Base-by-base conservation (phyloP, 2,113 vertebrate genomes). In the Ophiodon elongatus region DNA sequence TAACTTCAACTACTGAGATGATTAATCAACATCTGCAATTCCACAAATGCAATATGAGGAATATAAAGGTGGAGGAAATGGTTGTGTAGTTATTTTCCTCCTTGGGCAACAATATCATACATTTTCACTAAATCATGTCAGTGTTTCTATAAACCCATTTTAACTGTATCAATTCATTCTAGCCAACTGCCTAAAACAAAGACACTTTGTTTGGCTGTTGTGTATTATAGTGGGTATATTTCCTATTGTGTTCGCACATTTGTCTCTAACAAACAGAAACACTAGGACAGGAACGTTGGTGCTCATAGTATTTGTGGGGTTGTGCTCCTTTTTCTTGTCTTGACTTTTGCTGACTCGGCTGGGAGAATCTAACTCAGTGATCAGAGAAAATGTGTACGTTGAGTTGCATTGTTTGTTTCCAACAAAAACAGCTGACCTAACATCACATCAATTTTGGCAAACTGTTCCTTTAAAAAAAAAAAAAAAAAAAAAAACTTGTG, bases 211-310 rank as follows among this genome's bases (percentile, higher is more conserved):
- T 69, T 33, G 56, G 19, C 15, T 63, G 45, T 17, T 17, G 31
- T 35, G 39, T 39, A 43, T 52, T 56, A 31, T 27, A 17, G 69
- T 67, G 65, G n/a, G 25, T 68, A 64, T 37, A 76, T 72, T 75
- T 23, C 78, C 27, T 66, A 33, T 65, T 54, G 62, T 4, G n/a
- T 56, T 52, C 41, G 29, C 69, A 85, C 37, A 69, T 85, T 84
- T 73, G 65, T 82, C 77, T 73, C 27, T 0, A n/a, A 15, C 9
- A 62, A 70, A 27, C 56, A 80, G 56, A 83, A 67, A 77, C 81
- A 79, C 71, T 81, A 62, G 57, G 65, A 66, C 77, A 74, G 75
- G 21, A 27, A 23, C 10, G 54, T 78, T 77, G 70, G 73, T 27
- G 2, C 47, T 77, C 56, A 85, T 21, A 76, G 60, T 37, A 25